Evolutionary conservation across 2,888 invertebrate species (phyloP).

Genomic region (Epistrophella euchroma): DNA sequence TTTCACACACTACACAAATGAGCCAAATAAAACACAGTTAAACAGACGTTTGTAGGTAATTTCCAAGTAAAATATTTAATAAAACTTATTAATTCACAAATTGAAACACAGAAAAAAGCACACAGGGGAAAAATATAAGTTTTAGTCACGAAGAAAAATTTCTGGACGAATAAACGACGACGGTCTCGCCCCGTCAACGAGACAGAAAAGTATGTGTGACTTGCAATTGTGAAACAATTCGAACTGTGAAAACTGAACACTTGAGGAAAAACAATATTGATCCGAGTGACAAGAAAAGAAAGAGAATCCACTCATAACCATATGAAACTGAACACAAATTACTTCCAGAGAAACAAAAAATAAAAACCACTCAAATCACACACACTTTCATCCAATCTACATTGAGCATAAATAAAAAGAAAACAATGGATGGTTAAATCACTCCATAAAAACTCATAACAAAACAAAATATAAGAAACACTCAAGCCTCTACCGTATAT

Average conservation of each 20-base stretch:
- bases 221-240: conserved; percentile 36
- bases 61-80: background rate
- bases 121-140: conserved; percentile 30
- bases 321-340: background rate
- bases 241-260: conserved; percentile 39
- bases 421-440: background rate
- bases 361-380: background rate
- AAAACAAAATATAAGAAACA: conserved; percentile 8
- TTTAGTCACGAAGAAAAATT: conserved; percentile 37
- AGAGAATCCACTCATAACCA: background rate
- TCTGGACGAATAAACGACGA: conserved; percentile 44
- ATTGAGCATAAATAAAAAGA: background rate
- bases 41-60: conserved; percentile 9
- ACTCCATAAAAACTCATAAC: background rate
- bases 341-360: background rate
- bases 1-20: conserved; percentile 19
- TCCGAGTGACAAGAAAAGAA: conserved; percentile 38
- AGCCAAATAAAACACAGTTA: conserved; percentile 12
- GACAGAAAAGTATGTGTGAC: conserved; percentile 60
- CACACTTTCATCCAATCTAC: background rate
- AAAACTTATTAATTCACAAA: conserved; percentile 19
- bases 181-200: conserved; percentile 69
- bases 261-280: conserved; percentile 64
- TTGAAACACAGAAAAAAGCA: conserved; percentile 18
- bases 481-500: no score